Evolutionary conservation across 2,797 vertebrate genomes (phyloP).

Genomic region (Sebastes matsubarae): DNA sequence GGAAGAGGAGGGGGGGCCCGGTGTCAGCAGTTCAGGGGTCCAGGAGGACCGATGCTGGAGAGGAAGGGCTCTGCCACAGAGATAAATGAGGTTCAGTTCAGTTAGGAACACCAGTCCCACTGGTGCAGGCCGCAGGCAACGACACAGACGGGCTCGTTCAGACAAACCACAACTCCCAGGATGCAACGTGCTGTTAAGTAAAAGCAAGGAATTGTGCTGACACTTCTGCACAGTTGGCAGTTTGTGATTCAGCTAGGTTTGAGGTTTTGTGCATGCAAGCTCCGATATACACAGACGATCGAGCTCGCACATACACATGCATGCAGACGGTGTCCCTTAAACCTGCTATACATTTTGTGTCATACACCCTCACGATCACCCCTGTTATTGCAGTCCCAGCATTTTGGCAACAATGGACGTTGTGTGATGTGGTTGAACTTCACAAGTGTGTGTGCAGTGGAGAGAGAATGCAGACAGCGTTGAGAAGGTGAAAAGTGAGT

Average conservation of each 20-base stretch:
- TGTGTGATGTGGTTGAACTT: slow-evolving; percentile 74
- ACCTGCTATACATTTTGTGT: slow-evolving; percentile 45
- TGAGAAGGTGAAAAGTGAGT: slow-evolving; percentile 69
- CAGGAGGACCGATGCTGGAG: slow-evolving; percentile 67
- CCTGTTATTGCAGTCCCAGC: slow-evolving; percentile 54
- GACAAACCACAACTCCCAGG: slow-evolving; percentile 83
- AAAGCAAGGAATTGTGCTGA: slow-evolving; percentile 73
- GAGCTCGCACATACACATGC: neutral
- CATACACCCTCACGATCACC: slow-evolving; percentile 50
- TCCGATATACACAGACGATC: slow-evolving; percentile 20
- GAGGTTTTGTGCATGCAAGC: slow-evolving; percentile 49
- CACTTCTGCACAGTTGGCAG: slow-evolving; percentile 71
- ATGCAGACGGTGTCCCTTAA: slow-evolving; percentile 37
- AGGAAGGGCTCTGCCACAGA: slow-evolving; percentile 72
- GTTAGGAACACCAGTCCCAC: slow-evolving; percentile 60
- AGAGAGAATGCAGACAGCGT: slow-evolving; percentile 52
- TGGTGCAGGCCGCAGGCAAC: slow-evolving; percentile 60
- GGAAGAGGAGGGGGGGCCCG: neutral
- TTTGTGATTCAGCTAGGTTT: slow-evolving; percentile 68
- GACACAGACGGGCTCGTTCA: slow-evolving; percentile 59
- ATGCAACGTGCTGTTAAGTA: slow-evolving; percentile 75
- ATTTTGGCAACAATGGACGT: slow-evolving; percentile 48
- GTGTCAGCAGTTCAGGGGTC: slow-evolving; percentile 80
- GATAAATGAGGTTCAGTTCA: slow-evolving; percentile 77
- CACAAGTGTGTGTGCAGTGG: slow-evolving; percentile 40